Conservation (phyloP, 2,797 vertebrate genomes). For the Oophaga sylvatica region DNA sequence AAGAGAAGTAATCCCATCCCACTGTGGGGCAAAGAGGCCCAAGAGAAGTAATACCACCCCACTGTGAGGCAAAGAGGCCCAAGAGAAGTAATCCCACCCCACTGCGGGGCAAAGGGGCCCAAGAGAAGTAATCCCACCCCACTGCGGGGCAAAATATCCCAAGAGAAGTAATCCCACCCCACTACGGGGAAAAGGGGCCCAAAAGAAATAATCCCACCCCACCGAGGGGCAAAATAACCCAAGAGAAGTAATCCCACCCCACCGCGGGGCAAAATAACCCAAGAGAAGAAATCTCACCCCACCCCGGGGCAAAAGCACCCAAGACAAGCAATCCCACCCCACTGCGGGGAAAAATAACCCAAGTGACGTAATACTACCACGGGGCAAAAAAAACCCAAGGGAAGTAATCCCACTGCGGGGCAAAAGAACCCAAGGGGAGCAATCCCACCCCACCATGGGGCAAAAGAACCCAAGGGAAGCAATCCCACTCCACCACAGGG, state of each 20-base stretch:
- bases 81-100: neutral
- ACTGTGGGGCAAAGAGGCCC: neutral
- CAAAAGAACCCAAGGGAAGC: too few species aligned
- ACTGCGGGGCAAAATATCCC: neutral
- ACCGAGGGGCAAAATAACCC: neutral
- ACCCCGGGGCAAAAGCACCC: neutral
- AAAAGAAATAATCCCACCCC: neutral
- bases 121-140: neutral
- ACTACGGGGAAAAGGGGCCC: neutral
- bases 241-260: too few species aligned
- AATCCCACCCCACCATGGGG: too few species aligned
- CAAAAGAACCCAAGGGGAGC: too few species aligned
- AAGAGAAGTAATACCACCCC: neutral
- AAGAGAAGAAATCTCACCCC: neutral
- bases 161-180: neutral
- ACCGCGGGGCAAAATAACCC: neutral
- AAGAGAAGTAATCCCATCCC: neutral
- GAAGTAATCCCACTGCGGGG: too few species aligned
- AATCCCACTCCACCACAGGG: too few species aligned
- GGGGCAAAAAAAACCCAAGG: too few species aligned
- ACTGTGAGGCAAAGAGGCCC: neutral
- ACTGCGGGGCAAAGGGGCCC: too few species aligned
- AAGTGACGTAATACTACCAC: too few species aligned
- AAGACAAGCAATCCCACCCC: too few species aligned
- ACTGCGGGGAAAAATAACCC: too few species aligned